Percentiles rank a stretch among this genome's conserved stretches.
Evolutionary conservation across 2,113 vertebrate species (phyloP).

Genomic region (Cathartes aura): DNA sequence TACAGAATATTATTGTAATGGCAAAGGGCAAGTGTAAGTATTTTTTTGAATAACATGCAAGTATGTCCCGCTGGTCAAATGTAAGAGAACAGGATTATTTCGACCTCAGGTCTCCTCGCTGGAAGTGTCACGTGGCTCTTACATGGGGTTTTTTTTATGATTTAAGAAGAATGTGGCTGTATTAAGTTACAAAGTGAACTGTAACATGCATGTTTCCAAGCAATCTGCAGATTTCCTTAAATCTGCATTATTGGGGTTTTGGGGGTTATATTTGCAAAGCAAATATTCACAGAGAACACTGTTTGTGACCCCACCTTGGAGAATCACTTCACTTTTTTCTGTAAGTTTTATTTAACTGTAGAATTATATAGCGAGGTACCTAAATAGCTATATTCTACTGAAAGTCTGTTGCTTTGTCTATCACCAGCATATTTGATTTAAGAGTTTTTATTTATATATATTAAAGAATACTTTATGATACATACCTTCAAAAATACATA

Average conservation of each 20-base stretch:
- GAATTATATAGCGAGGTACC: background rate
- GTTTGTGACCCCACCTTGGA: background rate
- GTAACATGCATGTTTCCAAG: background rate
- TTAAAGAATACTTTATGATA: background rate
- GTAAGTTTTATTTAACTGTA: background rate
- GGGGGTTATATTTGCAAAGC: background rate
- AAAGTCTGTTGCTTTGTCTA: background rate
- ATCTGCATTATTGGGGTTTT: background rate
- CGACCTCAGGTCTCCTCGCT: background rate
- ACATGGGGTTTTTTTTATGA: background rate
- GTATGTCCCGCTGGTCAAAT: background rate
- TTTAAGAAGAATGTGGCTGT: background rate
- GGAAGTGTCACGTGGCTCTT: background rate
- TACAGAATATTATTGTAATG: background rate
- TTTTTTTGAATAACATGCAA: background rate
- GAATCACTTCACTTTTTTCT: background rate
- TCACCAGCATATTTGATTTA: background rate
- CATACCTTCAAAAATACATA: background rate
- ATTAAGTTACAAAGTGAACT: background rate
- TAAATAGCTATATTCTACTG: accelerated
- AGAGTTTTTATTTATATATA: background rate
- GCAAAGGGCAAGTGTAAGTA: background rate
- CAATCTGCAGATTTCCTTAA: background rate
- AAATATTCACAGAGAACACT: background rate
- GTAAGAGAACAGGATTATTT: background rate